These are phyloP conservation scores for Drosophila austrosaltans DNA, from an alignment of 2,888 invertebrate genomes.

Conservation along the genomic window DNA sequence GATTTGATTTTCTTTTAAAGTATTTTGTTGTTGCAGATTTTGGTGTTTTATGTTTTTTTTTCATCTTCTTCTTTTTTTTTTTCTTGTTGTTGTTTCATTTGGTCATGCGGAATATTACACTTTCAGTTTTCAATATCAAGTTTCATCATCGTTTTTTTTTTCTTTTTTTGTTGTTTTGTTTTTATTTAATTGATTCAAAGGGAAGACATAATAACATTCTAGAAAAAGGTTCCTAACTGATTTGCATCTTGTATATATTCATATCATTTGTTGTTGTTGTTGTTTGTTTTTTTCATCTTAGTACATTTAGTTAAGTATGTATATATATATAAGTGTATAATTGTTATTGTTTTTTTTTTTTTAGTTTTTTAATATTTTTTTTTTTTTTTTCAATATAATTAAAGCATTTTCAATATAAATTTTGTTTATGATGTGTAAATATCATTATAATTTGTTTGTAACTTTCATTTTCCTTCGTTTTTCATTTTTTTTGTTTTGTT, in stretches of 20 bases:
- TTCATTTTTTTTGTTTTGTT: slow-evolving; percentile 27
- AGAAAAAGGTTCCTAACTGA: slow-evolving; percentile 76
- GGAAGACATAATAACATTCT: slow-evolving; percentile 75
- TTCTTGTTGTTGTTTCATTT: slow-evolving; percentile 16
- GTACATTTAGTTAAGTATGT: slow-evolving; percentile 42
- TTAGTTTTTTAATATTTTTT: slow-evolving; percentile 34
- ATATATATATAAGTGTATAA: slow-evolving; percentile 62
- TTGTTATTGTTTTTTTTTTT: slow-evolving; percentile 52
- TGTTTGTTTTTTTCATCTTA: slow-evolving; percentile 1
- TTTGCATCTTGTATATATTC: slow-evolving; percentile 26
- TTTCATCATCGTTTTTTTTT: slow-evolving; percentile 21
- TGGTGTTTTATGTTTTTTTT: neutral
- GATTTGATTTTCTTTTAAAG: neutral
- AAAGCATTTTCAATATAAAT: slow-evolving; percentile 51
- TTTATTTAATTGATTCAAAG: slow-evolving; percentile 73
- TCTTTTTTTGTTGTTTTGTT: slow-evolving; percentile 14
- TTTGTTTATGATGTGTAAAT: slow-evolving; percentile 67
- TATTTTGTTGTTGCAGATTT: slow-evolving; percentile 6
- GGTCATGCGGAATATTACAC: slow-evolving; percentile 43
- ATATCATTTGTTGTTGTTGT: slow-evolving; percentile 21
- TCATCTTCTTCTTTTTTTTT: neutral
- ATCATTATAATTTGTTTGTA: slow-evolving; percentile 64
- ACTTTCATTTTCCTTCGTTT: slow-evolving; percentile 6
- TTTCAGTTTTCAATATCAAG: slow-evolving; percentile 29
- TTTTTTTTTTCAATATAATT: slow-evolving; percentile 55